Percentiles rank a stretch among this genome's conserved stretches.
phyloP scores from a whole-genome alignment of 2,797 vertebrate genomes.

The Tympanoctomys barrerae region DNA sequence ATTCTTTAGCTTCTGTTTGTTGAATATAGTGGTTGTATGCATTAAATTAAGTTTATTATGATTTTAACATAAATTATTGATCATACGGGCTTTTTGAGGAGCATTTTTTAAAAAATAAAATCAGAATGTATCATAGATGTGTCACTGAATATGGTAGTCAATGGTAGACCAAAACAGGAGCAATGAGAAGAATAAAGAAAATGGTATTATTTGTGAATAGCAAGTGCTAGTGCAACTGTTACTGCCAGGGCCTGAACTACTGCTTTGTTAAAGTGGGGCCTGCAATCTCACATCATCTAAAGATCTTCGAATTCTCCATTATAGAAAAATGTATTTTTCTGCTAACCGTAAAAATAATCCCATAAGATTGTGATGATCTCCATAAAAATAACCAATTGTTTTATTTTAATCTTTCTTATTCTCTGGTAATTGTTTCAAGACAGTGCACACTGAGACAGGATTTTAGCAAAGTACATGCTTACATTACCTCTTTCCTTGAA shows the following conservation, averaged over 20 bases:
- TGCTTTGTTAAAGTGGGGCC: conserved; percentile 16
- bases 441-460: background rate
- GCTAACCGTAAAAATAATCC: background rate
- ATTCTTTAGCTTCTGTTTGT: background rate
- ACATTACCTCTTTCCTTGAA: background rate
- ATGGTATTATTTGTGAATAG: conserved; percentile 42
- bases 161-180: background rate
- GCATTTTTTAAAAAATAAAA: background rate
- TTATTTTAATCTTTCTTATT: background rate
- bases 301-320: conserved; percentile 3
- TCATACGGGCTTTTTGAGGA: background rate
- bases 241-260: background rate
- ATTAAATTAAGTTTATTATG: conserved; percentile 16
- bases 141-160: background rate
- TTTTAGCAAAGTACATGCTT: background rate
- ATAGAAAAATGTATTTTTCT: background rate
- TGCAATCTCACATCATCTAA: conserved; percentile 12
- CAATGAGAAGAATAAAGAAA: background rate
- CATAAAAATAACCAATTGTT: background rate
- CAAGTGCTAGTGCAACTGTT: conserved; percentile 10
- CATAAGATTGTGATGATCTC: background rate
- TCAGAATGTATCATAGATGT: background rate
- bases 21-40: background rate
- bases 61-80: conserved; percentile 30
- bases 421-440: background rate